These are phyloP conservation scores for Montipora efflorescens DNA, from an alignment of 64 coral and sea anemone species.

Conservation along the genomic window DNA sequence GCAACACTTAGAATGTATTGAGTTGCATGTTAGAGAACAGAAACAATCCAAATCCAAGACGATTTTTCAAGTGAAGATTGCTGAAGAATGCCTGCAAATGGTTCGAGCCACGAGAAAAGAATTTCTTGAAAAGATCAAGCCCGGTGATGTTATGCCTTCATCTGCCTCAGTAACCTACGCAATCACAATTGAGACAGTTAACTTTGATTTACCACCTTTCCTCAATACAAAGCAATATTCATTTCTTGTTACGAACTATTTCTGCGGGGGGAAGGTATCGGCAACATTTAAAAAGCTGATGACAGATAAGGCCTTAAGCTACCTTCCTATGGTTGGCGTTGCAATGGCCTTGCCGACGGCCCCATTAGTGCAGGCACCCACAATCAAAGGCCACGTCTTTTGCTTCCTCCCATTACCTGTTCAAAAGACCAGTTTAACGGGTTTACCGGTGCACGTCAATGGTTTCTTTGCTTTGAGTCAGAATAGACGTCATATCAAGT, in stretches of 20 bases:
- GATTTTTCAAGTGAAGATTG: constrained; percentile 69
- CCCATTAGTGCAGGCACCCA: not conserved
- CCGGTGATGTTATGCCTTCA: not conserved
- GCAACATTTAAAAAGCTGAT: constrained; percentile 11
- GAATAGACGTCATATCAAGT: constrained; percentile 90
- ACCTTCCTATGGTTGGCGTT: constrained; percentile 12
- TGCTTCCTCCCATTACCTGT: constrained; percentile 96
- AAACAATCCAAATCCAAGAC: constrained; percentile 13
- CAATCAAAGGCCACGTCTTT: constrained; percentile 62
- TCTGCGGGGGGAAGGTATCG: constrained; percentile 21
- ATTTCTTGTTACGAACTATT: constrained; percentile 71
- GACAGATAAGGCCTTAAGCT: constrained; percentile 3
- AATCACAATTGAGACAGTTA: constrained; percentile 49
- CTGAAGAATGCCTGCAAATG: not conserved
- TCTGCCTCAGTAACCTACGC: constrained; percentile 47
- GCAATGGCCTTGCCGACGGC: not conserved
- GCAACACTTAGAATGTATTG: constrained; percentile 83
- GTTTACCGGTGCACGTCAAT: constrained; percentile 94
- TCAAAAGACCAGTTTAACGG: constrained; percentile 84
- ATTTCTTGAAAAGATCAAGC: constrained; percentile 34
- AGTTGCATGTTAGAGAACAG: constrained; percentile 63
- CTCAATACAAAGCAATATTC: not conserved
- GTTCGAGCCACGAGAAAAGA: constrained; percentile 53
- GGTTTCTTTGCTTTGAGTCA: constrained; percentile 94
- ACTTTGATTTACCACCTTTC: not conserved